phyloP scores from a whole-genome alignment of 2,797 vertebrate species.

The Capromys pilorides region DNA sequence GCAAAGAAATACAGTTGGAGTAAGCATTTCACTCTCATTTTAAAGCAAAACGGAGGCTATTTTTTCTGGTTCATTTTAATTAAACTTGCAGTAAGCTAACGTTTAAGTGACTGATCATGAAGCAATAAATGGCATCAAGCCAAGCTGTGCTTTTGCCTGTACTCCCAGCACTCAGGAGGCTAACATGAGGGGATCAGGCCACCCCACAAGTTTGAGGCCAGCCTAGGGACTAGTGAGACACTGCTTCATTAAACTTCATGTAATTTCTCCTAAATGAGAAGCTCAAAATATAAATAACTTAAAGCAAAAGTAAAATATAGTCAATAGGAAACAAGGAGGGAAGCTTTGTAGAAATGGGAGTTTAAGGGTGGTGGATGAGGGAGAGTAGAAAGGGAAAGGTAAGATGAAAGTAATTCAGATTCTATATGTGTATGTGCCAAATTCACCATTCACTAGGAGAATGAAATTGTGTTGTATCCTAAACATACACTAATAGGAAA shows the following conservation, averaged over 20 bases:
- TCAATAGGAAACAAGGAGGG: neutral
- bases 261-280: neutral
- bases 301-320: neutral
- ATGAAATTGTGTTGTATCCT: neutral
- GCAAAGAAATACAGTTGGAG: slow-evolving; percentile 51
- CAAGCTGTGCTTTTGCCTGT: neutral
- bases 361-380: neutral
- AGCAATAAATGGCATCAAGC: neutral
- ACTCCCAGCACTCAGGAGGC: neutral
- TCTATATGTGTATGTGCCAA: neutral
- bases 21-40: slow-evolving; percentile 46
- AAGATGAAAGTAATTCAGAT: neutral
- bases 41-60: slow-evolving; percentile 5
- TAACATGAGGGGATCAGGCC: neutral
- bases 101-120: neutral
- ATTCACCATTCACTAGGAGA: neutral
- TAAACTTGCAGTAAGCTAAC: slow-evolving; percentile 40
- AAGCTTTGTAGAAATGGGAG: neutral
- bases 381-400: neutral
- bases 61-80: slow-evolving; percentile 57
- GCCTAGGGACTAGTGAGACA: neutral
- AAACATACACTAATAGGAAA: neutral
- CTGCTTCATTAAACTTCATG: neutral
- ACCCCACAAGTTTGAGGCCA: neutral
- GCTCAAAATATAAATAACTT: neutral